Evolutionary conservation across 2,797 vertebrate species (phyloP), one percentile per base, ranked within the genome.

Genomic region (Tenualosa ilisha): DNA sequence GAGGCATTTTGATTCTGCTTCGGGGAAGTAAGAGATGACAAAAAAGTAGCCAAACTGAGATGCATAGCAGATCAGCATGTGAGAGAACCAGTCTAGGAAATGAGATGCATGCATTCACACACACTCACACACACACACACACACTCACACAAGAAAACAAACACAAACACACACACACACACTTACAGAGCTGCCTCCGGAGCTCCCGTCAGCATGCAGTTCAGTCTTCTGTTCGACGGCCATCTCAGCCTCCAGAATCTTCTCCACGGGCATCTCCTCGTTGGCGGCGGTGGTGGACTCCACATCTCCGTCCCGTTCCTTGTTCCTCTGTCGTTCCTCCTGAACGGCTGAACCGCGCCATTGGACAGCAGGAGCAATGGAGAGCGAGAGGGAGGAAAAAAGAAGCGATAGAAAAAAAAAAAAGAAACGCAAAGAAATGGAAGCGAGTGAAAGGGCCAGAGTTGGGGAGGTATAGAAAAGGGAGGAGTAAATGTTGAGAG

Each of bases 191-290:
- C 95, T 97, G 84, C 96, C 96, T n/a, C 93, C 96, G 82, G 96
- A 96, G 84, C 94, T 95, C 7, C 96, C 96, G 87, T 98, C 97
- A 0, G 97, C 92, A 82, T 96, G 95, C 88, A 97, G 96, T 92
- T 98, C 97, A 0, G 97, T 97, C 92, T 98, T 98, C 91, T 98
- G 97, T 88, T 98, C 97, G 65, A 98, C 97, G 0, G 97, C 97
- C 92, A 98, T 93, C 89, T 98, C 97, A 0, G 97, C 97, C 83
- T 98, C 97, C 91, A 98, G 89, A 87, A 98, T 98, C 93, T 97
- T 98, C 93, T 98, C 97, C 89, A 98, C 97, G 0, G 97, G 97
- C 97, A 98, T 98, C 91, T 98, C 97, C 91, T 98, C 97, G 0
- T 97, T 97, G 89, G 96, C 96, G 0, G 92, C 96, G 0, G 94